Conservation (phyloP, 2,113 vertebrate species). For the Hymenochirus boettgeri region DNA sequence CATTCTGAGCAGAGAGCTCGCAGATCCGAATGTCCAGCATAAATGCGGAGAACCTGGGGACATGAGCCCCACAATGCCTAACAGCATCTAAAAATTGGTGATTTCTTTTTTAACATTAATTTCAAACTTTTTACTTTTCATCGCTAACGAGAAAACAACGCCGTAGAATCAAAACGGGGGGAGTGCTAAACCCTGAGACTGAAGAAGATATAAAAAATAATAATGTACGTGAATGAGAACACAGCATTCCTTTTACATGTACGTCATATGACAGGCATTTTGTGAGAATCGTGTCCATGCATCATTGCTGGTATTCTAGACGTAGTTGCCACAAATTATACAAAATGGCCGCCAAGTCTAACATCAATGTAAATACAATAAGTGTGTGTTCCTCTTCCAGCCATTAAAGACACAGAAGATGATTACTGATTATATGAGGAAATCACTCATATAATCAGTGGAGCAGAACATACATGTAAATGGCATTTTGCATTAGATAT, state of each 20-base stretch:
- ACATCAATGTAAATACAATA: background rate
- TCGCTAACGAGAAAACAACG: background rate
- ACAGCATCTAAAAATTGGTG: slow-evolving; percentile 40
- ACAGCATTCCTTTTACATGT: slow-evolving; percentile 28
- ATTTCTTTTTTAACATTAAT: slow-evolving; percentile 8
- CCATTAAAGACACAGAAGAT: no score
- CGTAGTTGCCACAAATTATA: slow-evolving; percentile 36
- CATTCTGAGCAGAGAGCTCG: slow-evolving; percentile 98
- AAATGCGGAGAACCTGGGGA: slow-evolving; percentile 87
- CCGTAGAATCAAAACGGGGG: background rate
- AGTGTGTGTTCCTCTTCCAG: no score
- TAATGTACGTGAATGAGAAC: slow-evolving; percentile 44
- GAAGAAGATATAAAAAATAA: slow-evolving; percentile 7
- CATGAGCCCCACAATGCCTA: slow-evolving; percentile 67
- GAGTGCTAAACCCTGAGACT: background rate
- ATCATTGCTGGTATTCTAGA: slow-evolving; percentile 36
- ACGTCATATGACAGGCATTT: slow-evolving; percentile 32
- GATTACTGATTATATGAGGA: no score
- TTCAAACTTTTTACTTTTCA: slow-evolving; percentile 12
- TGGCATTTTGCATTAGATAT: slow-evolving; percentile 24
- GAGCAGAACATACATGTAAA: no score
- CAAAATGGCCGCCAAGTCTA: background rate
- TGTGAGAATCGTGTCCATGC: slow-evolving; percentile 47
- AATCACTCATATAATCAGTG: no score
- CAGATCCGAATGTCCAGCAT: slow-evolving; percentile 98